Base-by-base conservation (phyloP, 35 echinoderm and acorn worm species). In the Acanthaster planci region DNA sequence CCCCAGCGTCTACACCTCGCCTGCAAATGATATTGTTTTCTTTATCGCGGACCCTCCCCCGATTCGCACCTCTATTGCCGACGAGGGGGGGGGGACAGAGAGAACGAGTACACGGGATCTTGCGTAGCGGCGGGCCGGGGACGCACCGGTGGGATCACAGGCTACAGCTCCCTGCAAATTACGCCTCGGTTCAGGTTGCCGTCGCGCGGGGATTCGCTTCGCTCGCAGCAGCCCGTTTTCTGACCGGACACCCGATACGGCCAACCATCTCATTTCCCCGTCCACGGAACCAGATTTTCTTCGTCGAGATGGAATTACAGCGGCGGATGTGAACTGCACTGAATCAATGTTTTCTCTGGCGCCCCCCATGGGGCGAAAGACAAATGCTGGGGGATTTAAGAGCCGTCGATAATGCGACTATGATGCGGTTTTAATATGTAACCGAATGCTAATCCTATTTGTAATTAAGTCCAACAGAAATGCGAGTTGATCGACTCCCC, bases 21-120 rank as follows among this genome's bases (percentile, higher is more conserved):
- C 64, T 72, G 64, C 64, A 72, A 72, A 72, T 26, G 64, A 72
- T 72, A 72, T 72, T 72, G 64, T 72, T 72, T 72, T 72, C 64
- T 34, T 72, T 72, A 72, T 31, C 64, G 64, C 64, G 14, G 64
- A 72, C 26, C 64, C 30, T 34, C 64, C 64, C 64, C 64, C 64
- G 64, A 31, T 72, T 72, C 64, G 64, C 64, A 72, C 64, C 64
- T 72, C 4, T n/a, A n/a, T n/a, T 35, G 64, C 64, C 34, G 64
- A 72, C 26, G 26, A 10, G 26, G 23, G 64, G 14, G 30, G 64
- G 26, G 64, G 64, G 42, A 47, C 4, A 6, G 12, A 47, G 12
- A 47, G 4, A 47, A 47, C 4, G 42, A 47, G 12, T 6, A 47
- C 4, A 47, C 4, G 42, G 42, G 4, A 47, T 47, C 42, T 4